These are phyloP conservation scores for Melipona bicolor DNA, from an alignment of 2,888 invertebrate genomes.

Conservation along the genomic window DNA sequence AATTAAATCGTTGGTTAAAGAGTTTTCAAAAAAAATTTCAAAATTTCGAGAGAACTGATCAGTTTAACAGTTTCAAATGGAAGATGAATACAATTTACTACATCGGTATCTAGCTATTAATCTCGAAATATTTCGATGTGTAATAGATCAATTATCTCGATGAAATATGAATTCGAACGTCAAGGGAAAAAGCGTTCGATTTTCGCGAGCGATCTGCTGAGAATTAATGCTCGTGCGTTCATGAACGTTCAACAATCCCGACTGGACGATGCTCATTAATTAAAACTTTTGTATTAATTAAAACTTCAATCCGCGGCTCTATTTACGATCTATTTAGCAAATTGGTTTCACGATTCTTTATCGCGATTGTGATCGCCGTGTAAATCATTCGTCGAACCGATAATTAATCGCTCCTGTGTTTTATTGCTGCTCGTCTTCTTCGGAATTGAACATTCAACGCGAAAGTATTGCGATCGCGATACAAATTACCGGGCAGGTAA, in stretches of 20 bases:
- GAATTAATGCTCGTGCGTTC: not conserved
- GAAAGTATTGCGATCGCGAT: not conserved
- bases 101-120: too few relatives aligned
- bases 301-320: constrained; percentile 3
- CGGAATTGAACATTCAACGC: not conserved
- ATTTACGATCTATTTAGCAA: constrained; percentile 12
- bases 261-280: not conserved
- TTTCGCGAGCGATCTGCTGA: not conserved
- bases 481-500: too few relatives aligned
- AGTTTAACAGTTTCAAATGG: too few relatives aligned
- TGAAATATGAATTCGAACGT: too few relatives aligned
- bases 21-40: too few relatives aligned
- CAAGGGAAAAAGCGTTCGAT: not conserved
- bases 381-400: constrained; percentile 1
- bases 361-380: constrained; percentile 6
- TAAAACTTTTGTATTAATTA: too few relatives aligned
- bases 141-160: too few relatives aligned
- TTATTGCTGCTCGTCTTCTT: not conserved
- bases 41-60: too few relatives aligned
- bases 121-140: too few relatives aligned
- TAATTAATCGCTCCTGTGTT: not conserved
- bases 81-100: too few relatives aligned
- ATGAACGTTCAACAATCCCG: not conserved
- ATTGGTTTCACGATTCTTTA: constrained; percentile 7
- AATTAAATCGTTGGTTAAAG: too few relatives aligned